Percentiles rank a stretch among this genome's conserved stretches.
These are phyloP conservation scores for Pelosia muscerda DNA, from an alignment of 2,888 invertebrate genomes.

Conservation along the genomic window DNA sequence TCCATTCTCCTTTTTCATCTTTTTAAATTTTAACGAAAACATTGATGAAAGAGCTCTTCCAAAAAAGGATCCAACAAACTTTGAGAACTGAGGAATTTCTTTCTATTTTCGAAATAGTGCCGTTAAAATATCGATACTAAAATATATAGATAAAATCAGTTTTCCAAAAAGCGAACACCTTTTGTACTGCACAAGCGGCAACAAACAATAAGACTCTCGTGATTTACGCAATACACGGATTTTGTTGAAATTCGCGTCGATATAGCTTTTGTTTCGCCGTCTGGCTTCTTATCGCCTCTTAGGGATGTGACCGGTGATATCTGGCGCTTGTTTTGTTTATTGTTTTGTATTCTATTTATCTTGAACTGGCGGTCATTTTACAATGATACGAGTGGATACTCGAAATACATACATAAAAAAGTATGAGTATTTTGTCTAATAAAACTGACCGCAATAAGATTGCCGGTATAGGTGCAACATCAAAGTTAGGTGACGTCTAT, in stretches of 20 bases:
- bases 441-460: too few species aligned
- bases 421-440: too few species aligned
- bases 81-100: not conserved
- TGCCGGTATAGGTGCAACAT: too few species aligned
- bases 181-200: conserved; percentile 45
- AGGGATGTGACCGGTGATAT: conserved; percentile 48
- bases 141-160: conserved; percentile 51
- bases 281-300: conserved; percentile 52
- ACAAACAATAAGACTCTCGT: conserved; percentile 55
- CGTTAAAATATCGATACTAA: conserved; percentile 31
- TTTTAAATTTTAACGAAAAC: too few species aligned
- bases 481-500: too few species aligned
- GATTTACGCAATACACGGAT: conserved; percentile 53
- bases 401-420: too few species aligned
- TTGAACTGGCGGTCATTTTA: not conserved
- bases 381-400: too few species aligned
- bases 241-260: conserved; percentile 55
- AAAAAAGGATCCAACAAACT: too few species aligned
- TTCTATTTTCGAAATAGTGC: conserved; percentile 23
- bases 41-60: too few species aligned
- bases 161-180: conserved; percentile 44
- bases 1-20: too few species aligned
- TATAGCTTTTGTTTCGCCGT: conserved; percentile 54
- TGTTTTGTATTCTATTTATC: conserved; percentile 28
- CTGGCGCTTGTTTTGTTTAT: conserved; percentile 29